Percentiles rank a stretch among this genome's conserved stretches.
These are phyloP conservation scores for Telenomus remus DNA, from an alignment of 1,140 invertebrate species.

Conservation along the genomic window DNA sequence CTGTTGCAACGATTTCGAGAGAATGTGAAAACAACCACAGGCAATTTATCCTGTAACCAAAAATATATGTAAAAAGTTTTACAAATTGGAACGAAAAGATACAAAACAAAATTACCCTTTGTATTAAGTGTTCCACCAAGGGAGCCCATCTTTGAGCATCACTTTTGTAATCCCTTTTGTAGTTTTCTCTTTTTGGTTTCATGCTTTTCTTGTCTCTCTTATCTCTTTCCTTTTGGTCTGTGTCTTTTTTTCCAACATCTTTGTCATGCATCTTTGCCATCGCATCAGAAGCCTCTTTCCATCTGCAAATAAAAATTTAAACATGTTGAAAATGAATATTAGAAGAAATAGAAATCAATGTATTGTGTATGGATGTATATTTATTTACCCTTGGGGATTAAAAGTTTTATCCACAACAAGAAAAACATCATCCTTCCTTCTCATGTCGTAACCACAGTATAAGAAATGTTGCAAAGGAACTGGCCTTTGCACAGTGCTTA, in stretches of 20 bases:
- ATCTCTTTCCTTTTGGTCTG: background rate
- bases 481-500: conserved; percentile 94
- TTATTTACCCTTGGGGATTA: conserved; percentile 79
- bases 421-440: conserved; percentile 88
- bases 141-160: conserved; percentile 16
- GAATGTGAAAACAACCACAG: conserved; percentile 95
- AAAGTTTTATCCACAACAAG: conserved; percentile 88
- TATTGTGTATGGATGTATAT: too few relatives aligned
- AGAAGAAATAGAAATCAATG: background rate
- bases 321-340: background rate
- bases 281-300: background rate
- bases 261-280: background rate
- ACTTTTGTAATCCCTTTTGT: background rate
- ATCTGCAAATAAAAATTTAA: background rate
- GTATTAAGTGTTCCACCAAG: conserved; percentile 24
- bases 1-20: conserved; percentile 87
- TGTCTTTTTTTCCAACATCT: background rate
- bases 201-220: background rate
- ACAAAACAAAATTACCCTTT: background rate
- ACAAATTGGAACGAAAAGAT: too few relatives aligned
- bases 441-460: conserved; percentile 89
- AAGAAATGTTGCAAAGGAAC: conserved; percentile 96
- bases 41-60: conserved; percentile 82
- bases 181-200: background rate
- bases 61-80: background rate